Conservation (phyloP, 37 sponge, comb jelly and placozoan species). For the Tethya wilhelma region DNA sequence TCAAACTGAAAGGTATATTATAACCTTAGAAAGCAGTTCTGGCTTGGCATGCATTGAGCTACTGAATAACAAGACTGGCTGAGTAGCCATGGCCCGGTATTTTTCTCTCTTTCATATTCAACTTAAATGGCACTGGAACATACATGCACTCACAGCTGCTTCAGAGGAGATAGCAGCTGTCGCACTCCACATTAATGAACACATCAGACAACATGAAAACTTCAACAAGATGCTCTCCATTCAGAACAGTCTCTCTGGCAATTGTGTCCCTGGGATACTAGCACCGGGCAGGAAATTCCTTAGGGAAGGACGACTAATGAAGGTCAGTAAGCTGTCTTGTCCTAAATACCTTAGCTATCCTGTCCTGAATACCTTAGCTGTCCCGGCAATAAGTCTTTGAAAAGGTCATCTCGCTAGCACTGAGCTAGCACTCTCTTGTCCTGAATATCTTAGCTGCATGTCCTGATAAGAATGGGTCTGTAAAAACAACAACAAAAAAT, state of each 20-base stretch:
- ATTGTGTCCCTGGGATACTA: slow-evolving; percentile 51
- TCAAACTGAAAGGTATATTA: slow-evolving; percentile 49
- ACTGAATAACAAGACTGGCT: too few species aligned
- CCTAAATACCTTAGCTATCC: too few species aligned
- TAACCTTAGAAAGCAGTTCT: neutral
- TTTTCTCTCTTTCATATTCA: too few species aligned
- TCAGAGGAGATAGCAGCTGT: slow-evolving; percentile 58
- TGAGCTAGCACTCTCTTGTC: too few species aligned
- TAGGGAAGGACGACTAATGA: slow-evolving; percentile 80
- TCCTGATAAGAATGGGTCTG: too few species aligned
- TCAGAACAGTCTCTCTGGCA: slow-evolving; percentile 71
- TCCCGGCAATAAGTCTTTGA: neutral
- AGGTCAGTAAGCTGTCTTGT: slow-evolving; percentile 43
- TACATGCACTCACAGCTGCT: slow-evolving; percentile 51
- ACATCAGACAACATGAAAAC: slow-evolving; percentile 77
- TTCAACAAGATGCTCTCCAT: slow-evolving; percentile 67
- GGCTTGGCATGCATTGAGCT: too few species aligned
- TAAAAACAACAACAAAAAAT: neutral
- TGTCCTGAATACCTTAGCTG: neutral
- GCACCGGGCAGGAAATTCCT: slow-evolving; percentile 73
- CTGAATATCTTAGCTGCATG: too few species aligned
- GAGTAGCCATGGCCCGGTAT: too few species aligned
- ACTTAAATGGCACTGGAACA: neutral
- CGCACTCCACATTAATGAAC: slow-evolving; percentile 77
- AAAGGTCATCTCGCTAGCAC: too few species aligned